Conservation (phyloP, 2,113 vertebrate species). For the Pterophyllum scalare region DNA sequence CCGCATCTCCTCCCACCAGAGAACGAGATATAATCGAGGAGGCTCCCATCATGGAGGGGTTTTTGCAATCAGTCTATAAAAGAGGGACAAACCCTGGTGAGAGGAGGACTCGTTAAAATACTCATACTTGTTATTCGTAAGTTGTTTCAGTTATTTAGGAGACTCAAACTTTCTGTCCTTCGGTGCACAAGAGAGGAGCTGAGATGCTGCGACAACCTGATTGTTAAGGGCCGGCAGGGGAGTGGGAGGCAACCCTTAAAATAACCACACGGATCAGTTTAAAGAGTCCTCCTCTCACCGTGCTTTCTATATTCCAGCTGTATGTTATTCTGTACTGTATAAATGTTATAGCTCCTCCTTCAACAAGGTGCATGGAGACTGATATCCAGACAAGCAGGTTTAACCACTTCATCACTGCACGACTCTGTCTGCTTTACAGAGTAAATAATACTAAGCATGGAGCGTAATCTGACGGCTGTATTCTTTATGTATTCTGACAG, state of each 20-base stretch:
- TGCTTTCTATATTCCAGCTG: background rate
- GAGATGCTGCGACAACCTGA: no score
- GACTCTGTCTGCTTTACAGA: background rate
- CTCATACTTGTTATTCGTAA: no score
- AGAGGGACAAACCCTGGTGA: background rate
- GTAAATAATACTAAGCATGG: background rate
- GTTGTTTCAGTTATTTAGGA: background rate
- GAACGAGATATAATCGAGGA: background rate
- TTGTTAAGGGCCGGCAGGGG: no score
- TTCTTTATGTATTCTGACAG: background rate
- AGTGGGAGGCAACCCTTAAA: background rate
- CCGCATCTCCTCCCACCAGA: background rate
- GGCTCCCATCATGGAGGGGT: no score
- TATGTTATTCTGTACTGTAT: no score
- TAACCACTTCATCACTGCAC: background rate
- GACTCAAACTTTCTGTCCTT: background rate
- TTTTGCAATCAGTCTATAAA: background rate
- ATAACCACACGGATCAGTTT: background rate
- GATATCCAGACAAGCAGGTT: background rate
- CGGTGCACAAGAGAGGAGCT: background rate
- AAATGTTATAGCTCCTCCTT: background rate
- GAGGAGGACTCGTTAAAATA: accelerated
- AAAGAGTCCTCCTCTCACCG: background rate
- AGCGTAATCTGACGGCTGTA: background rate
- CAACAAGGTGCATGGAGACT: background rate